phyloP scores from a whole-genome alignment of 2,888 invertebrate genomes.

The Drosophila birchii region DNA sequence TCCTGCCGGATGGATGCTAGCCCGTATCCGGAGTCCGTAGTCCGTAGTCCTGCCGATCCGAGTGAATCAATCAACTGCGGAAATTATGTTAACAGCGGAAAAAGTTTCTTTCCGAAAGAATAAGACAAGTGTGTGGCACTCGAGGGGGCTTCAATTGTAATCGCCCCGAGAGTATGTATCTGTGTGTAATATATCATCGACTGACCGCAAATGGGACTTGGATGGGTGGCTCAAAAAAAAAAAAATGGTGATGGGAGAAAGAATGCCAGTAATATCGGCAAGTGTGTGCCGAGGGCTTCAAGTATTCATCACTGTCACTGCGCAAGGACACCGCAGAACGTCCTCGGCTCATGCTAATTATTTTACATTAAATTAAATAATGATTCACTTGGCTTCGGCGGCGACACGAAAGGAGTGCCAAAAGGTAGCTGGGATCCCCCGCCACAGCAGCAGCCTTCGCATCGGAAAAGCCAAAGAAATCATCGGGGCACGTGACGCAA shows the following conservation, averaged over 20 bases:
- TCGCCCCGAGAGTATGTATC: constrained; percentile 26
- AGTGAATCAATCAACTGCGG: constrained; percentile 76
- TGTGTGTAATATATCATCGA: constrained; percentile 68
- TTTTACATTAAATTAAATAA: constrained; percentile 85
- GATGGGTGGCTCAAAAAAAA: constrained; percentile 17
- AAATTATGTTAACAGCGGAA: constrained; percentile 76
- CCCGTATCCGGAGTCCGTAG: constrained; percentile 15
- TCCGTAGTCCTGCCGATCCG: constrained; percentile 48
- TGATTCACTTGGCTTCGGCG: constrained; percentile 81
- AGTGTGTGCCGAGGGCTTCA: constrained; percentile 39
- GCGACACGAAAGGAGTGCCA: constrained; percentile 55
- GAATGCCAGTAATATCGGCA: constrained; percentile 14
- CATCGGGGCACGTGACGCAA: constrained; percentile 83
- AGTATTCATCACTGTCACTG: constrained; percentile 73
- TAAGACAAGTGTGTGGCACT: constrained; percentile 47
- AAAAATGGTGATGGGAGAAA: neutral
- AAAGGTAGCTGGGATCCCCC: constrained; percentile 33
- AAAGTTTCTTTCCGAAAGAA: constrained; percentile 56
- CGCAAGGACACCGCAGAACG: constrained; percentile 17
- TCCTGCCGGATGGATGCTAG: constrained; percentile 39
- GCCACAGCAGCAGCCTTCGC: constrained; percentile 44
- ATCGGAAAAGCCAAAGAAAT: constrained; percentile 69
- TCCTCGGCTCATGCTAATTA: constrained; percentile 81
- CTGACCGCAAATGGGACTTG: constrained; percentile 69
- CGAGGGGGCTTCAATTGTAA: constrained; percentile 43